Evolutionary conservation across 2,888 invertebrate species (phyloP).

Genomic region (Drosophila trichaetosa): DNA sequence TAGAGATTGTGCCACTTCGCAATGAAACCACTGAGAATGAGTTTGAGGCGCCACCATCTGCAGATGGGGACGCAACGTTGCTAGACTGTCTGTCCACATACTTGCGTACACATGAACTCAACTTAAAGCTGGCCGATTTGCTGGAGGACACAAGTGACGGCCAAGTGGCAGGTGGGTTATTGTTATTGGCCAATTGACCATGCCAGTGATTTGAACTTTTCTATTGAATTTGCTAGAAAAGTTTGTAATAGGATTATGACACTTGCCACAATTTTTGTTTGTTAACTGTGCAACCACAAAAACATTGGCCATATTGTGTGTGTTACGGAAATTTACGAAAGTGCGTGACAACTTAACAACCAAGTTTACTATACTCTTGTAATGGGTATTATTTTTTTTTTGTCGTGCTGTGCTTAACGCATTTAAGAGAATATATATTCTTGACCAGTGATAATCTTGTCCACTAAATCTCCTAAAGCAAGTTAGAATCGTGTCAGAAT

Average conservation of each 20-base stretch:
- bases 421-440: neutral
- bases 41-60: conserved; percentile 15
- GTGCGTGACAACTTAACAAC: conserved; percentile 4
- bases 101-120: conserved; percentile 89
- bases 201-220: conserved; percentile 15
- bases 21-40: conserved; percentile 65
- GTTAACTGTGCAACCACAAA: conserved; percentile 4
- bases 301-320: neutral
- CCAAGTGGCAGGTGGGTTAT: conserved; percentile 51
- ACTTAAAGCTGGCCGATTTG: conserved; percentile 89
- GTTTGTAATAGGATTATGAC: conserved; percentile 21
- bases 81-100: conserved; percentile 88
- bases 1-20: conserved; percentile 81
- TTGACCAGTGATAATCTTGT: neutral
- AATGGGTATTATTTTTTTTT: neutral
- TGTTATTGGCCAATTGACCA: neutral
- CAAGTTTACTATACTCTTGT: neutral
- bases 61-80: conserved; percentile 50
- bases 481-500: neutral
- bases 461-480: neutral
- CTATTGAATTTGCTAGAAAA: conserved; percentile 22
- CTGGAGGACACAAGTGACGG: conserved; percentile 82
- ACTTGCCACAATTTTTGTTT: conserved; percentile 13
- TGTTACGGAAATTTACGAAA: conserved; percentile 28
- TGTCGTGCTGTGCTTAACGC: neutral